Percentiles rank a stretch among this genome's conserved stretches.
These are phyloP conservation scores for Aphidius colemani DNA, from an alignment of 2,888 invertebrate species.

Conservation along the genomic window DNA sequence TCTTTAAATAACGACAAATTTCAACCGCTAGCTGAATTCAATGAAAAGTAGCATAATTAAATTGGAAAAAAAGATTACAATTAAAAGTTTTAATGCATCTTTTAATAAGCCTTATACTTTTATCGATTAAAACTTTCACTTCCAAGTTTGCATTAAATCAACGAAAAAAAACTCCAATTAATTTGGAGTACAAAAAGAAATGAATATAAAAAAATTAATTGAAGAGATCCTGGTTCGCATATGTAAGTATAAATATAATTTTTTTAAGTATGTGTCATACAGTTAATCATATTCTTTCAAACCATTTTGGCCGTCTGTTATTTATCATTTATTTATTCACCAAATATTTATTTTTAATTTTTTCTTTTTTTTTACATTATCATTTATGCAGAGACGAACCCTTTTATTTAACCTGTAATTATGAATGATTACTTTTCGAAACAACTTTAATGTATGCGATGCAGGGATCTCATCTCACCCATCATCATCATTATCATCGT, in stretches of 20 bases:
- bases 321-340: constrained; percentile 23
- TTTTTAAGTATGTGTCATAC: constrained; percentile 20
- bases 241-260: constrained; percentile 16
- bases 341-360: constrained; percentile 16
- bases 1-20: neutral
- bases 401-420: constrained; percentile 26
- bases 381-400: constrained; percentile 13
- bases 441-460: constrained; percentile 26
- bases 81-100: no score
- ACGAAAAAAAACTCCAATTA: neutral
- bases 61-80: no score
- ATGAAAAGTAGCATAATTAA: no score
- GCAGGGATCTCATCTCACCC: constrained; percentile 11
- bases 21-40: no score
- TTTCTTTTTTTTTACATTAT: constrained; percentile 4
- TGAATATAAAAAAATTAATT: constrained; percentile 9
- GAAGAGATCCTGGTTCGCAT: no score
- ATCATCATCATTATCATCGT: neutral
- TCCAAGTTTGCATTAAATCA: neutral
- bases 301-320: neutral
- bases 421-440: constrained; percentile 30
- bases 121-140: constrained; percentile 14
- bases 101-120: constrained; percentile 11
- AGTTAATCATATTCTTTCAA: constrained; percentile 31
- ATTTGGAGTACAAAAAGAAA: neutral